Base-by-base conservation (phyloP, 1,140 invertebrate species). In the Lasioglossum baleicum region DNA sequence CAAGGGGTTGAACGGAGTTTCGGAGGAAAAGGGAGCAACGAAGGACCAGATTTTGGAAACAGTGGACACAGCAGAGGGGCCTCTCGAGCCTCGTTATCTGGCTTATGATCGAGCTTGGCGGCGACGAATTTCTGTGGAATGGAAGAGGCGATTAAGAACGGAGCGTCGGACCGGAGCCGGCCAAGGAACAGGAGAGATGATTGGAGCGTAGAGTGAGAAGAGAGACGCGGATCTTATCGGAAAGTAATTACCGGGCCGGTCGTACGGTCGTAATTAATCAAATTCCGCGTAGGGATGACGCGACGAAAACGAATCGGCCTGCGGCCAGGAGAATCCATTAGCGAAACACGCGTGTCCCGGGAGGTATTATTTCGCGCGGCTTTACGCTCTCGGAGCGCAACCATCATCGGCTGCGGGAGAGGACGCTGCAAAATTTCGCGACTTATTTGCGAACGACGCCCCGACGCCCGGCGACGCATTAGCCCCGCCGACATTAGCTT, bases 281-380 rank as follows among this genome's bases (percentile, higher is more conserved):
- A 90, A 91, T 91, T 90, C 89, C 83, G 88, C 88, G 86, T 84
- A 85, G 87, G 86, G 85, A 90, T 91, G 90, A 91, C 90, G 89
- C 90, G 88, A 89, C 89, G 90, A 90, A 90, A 91, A 90, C 87
- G 86, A 91, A 86, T 85, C 83, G 85, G 84, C 83, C 82, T 69
- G 75, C 66, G 82, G 89, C 70, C 83, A 86, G 83, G 83, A 87
- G 89, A 91, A 90, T 91, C 89, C 90, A 91, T 91, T 91, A 91
- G 84, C 80, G 83, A 70, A 88, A 89, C 85, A 86, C 87, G 86
- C 83, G 88, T 87, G 87, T 87, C 89, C 87, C 81, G 86, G 70
- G 83, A 83, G 44, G 85, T 86, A 86, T 86, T 86, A 86, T 85
- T 85, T 80, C 67, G 17, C 58, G 58, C 31, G 7, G 70, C 63